Base-by-base conservation (phyloP, 2,797 vertebrate species). In the Macropus fuliginosus region DNA sequence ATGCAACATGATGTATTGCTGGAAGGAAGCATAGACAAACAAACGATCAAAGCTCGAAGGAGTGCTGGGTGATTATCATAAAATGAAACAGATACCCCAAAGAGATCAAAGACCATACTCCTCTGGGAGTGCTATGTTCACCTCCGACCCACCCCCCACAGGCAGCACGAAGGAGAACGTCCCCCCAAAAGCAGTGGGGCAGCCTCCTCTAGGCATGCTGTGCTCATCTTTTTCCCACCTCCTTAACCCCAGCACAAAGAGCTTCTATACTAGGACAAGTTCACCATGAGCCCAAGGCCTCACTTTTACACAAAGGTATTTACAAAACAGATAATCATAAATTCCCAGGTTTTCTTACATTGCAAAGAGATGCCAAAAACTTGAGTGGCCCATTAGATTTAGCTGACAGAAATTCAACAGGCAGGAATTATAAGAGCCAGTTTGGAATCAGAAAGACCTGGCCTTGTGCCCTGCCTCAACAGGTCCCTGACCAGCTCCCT, bases 1-100 rank as follows among this genome's bases (percentile, higher is more conserved):
- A 92, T 99, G 99, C 98, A 99, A 99, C 99, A 99, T 99, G 98
- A 99, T 96, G 96, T 99, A 99, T 99, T 99, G 99, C 99, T 99
- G 98, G 34, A 97, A 97, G 57, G 40, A 81, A 91, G 89, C 96
- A 94, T 46, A 46, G 46, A 46, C 55, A 74, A 95, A 87, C 27
- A 91, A 92, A 94, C 93, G 31, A 0, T 81, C 34, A 40, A n/a
- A n/a, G 16, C n/a, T 16, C 5, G 40, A 74, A n/a, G 14, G 14
- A 14, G 16, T 8, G 16, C 66, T 21, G 5, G 18, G 14, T 13
- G 16, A 13, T 11, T 21, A 74, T 21, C 16, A 5, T 40, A 12
- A 74, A 74, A 8, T 40, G n/a, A 40, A 2, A 40, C 16, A 52
- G 52, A 74, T 14, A 18, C 13, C 34, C 13, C 34, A 18, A 16